phyloP scores from a whole-genome alignment of 2,888 invertebrate genomes.

The Euclidia mi region DNA sequence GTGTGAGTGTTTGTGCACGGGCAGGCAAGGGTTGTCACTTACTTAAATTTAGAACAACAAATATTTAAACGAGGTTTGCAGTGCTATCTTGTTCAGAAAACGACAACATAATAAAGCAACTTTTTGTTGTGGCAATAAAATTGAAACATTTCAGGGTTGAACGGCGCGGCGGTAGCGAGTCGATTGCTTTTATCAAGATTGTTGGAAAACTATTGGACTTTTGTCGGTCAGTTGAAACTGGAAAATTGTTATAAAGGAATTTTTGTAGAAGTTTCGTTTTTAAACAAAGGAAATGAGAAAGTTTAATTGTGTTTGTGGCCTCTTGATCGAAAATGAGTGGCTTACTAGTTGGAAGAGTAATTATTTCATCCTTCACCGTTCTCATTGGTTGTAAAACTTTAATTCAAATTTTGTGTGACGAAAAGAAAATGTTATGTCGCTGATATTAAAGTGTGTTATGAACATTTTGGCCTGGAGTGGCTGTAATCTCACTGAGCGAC shows the following conservation, averaged over 20 bases:
- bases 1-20: too few relatives aligned
- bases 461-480: too few relatives aligned
- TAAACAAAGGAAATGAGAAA: slow-evolving; percentile 46
- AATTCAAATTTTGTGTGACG: too few relatives aligned
- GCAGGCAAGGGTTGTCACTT: too few relatives aligned
- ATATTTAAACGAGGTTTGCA: background rate
- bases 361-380: slow-evolving; percentile 12
- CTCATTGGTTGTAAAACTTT: too few relatives aligned
- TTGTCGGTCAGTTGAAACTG: slow-evolving; percentile 38
- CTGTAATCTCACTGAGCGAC: too few relatives aligned
- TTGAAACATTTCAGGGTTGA: slow-evolving; percentile 38
- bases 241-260: slow-evolving; percentile 49
- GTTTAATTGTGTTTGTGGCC: slow-evolving; percentile 46
- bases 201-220: slow-evolving; percentile 58
- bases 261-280: slow-evolving; percentile 41
- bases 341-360: slow-evolving; percentile 16
- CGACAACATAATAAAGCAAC: slow-evolving; percentile 17
- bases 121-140: slow-evolving; percentile 34
- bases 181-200: slow-evolving; percentile 60
- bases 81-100: background rate
- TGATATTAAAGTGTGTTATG: too few relatives aligned
- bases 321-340: slow-evolving; percentile 44
- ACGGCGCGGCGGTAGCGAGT: slow-evolving; percentile 26
- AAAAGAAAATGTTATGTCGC: too few relatives aligned
- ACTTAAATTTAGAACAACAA: background rate